Percentiles rank a stretch among this genome's conserved stretches.
These are phyloP conservation scores for Synergus itoensis DNA, from an alignment of 2,888 invertebrate species.

Conservation along the genomic window DNA sequence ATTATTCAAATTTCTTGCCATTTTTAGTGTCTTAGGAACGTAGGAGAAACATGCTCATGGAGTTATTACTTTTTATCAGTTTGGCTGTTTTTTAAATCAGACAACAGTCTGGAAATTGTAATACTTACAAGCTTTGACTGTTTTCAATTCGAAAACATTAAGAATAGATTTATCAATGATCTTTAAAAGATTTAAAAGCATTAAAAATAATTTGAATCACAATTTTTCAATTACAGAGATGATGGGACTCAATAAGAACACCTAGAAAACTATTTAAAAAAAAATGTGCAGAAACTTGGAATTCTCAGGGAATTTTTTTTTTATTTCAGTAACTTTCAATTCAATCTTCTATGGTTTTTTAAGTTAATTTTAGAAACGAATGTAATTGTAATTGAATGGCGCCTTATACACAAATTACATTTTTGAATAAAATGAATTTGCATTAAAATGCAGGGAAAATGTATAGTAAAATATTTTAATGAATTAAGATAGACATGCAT, in stretches of 20 bases:
- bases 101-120: too few relatives aligned
- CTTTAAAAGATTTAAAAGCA: not conserved
- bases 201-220: not conserved
- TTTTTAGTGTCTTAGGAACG: not conserved
- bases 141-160: too few relatives aligned
- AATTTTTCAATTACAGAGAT: not conserved
- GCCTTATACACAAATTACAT: not conserved
- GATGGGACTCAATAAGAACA: too few relatives aligned
- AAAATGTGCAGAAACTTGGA: not conserved
- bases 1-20: slow-evolving; percentile 3
- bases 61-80: too few relatives aligned
- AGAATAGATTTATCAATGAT: too few relatives aligned
- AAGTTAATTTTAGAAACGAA: too few relatives aligned
- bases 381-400: not conserved
- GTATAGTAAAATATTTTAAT: not conserved
- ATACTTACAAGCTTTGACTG: too few relatives aligned
- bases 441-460: not conserved
- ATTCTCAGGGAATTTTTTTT: not conserved
- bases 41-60: not conserved
- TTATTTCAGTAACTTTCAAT: not conserved
- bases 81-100: too few relatives aligned
- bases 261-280: not conserved
- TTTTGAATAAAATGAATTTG: not conserved
- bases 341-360: not conserved
- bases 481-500: not conserved